Base-by-base conservation (phyloP, 2,113 vertebrate genomes). In the Crotophaga sulcirostris region DNA sequence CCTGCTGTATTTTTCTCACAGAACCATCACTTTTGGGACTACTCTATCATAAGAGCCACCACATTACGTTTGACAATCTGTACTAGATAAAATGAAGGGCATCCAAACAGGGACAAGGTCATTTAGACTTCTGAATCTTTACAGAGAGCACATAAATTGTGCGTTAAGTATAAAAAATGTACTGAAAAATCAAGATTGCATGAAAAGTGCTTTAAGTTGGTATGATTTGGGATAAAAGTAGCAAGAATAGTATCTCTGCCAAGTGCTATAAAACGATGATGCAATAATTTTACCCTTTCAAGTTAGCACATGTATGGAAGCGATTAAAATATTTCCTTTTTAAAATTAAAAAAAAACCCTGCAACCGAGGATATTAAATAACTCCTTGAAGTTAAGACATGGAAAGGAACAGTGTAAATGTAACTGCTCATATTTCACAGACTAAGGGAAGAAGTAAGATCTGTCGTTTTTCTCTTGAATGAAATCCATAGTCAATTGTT, bases 221-320 rank as follows among this genome's bases (percentile, higher is more conserved):
- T 94, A 94, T 67, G 94, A 94, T 89, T 55, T 64, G 74, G 38
- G 89, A 93, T 87, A 96, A 96, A 96, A 96, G 93, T 94, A 96
- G 91, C 34, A 95, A 36, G 69, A 94, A 87, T 58, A 74, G 55
- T 86, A 75, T 92, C 87, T 90, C 95, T 96, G 90, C 94, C 96
- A 96, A 96, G 38, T 69, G 81, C 96, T 93, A 80, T 74, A 94
- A 97, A 96, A 85, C 28, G 92, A 89, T 96, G 94, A 96, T 94
- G 94, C 86, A 96, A 97, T 95, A 91, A 95, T 94, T 96, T 94
- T 70, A 96, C 70, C 91, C 93, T 96, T 96, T 95, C 93, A 96
- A 96, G 91, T 91, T 70, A 77, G 78, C 58, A 87, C 92, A 96
- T 58, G 90, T 75, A 93, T 94, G 92, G 92, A 96, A 96, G 44